These are phyloP conservation scores for Platysteira castanea DNA, from an alignment of 2,113 vertebrate genomes.

Conservation along the genomic window DNA sequence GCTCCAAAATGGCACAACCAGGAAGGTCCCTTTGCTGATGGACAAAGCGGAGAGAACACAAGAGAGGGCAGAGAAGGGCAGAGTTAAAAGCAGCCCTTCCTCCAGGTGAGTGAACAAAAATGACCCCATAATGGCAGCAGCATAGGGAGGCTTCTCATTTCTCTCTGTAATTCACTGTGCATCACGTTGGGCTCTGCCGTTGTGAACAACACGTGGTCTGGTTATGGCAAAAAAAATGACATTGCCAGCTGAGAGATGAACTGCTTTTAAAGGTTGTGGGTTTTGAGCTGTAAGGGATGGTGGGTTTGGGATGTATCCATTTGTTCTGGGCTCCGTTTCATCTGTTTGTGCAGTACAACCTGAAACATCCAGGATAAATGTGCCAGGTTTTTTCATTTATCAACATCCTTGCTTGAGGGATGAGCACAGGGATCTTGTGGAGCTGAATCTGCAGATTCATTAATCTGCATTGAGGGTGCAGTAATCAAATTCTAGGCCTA, in stretches of 20 bases:
- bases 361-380: neutral
- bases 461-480: neutral
- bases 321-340: neutral
- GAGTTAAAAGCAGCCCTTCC: neutral
- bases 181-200: neutral
- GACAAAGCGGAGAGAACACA: neutral
- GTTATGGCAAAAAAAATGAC: neutral
- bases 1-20: neutral
- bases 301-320: neutral
- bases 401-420: neutral
- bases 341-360: neutral
- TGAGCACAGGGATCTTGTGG: neutral
- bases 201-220: rapidly evolving
- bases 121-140: neutral
- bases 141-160: neutral
- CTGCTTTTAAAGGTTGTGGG: neutral
- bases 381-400: neutral
- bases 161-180: neutral
- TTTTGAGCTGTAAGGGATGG: neutral
- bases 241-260: neutral
- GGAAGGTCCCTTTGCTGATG: neutral
- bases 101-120: neutral
- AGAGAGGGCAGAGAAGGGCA: neutral
- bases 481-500: neutral
- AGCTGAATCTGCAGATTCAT: neutral